These are phyloP conservation scores for Drosophila pandora DNA, from an alignment of 1,140 invertebrate genomes.

Conservation along the genomic window DNA sequence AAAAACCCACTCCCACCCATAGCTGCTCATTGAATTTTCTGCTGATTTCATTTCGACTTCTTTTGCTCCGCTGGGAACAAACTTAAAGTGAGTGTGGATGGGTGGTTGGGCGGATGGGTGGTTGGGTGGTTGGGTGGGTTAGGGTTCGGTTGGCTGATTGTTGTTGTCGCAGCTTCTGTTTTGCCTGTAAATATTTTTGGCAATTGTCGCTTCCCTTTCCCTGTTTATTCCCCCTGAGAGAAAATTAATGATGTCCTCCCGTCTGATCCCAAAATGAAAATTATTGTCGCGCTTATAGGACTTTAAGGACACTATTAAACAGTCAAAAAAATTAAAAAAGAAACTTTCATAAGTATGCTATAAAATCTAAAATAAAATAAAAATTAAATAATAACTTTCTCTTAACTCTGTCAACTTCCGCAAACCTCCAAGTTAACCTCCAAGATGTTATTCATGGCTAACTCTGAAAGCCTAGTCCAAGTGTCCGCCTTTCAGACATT, in stretches of 20 bases:
- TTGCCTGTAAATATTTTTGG: slow-evolving; percentile 80
- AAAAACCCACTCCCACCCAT: not conserved
- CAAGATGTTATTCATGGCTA: slow-evolving; percentile 26
- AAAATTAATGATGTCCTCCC: slow-evolving; percentile 78
- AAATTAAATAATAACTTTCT: not conserved
- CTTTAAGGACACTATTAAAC: not conserved
- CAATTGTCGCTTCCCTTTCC: slow-evolving; percentile 57
- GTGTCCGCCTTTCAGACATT: slow-evolving; percentile 39
- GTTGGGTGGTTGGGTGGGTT: slow-evolving; percentile 26
- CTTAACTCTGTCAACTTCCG: not conserved
- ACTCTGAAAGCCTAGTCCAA: slow-evolving; percentile 31
- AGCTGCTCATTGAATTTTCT: slow-evolving; percentile 78
- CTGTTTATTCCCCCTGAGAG: slow-evolving; percentile 25
- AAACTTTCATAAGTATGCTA: not conserved
- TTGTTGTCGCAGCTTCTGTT: slow-evolving; percentile 62
- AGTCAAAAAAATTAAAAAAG: not conserved
- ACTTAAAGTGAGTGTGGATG: slow-evolving; percentile 50
- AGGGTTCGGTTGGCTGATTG: slow-evolving; percentile 53
- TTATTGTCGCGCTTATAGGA: slow-evolving; percentile 35
- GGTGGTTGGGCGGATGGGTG: not conserved
- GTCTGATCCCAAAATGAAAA: slow-evolving; percentile 50
- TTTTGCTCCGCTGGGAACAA: slow-evolving; percentile 78
- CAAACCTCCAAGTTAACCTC: slow-evolving; percentile 15
- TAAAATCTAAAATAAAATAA: not conserved
- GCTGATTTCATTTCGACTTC: slow-evolving; percentile 82